phyloP scores from a whole-genome alignment of 2,113 vertebrate genomes.

The Tympanuchus pallidicinctus region DNA sequence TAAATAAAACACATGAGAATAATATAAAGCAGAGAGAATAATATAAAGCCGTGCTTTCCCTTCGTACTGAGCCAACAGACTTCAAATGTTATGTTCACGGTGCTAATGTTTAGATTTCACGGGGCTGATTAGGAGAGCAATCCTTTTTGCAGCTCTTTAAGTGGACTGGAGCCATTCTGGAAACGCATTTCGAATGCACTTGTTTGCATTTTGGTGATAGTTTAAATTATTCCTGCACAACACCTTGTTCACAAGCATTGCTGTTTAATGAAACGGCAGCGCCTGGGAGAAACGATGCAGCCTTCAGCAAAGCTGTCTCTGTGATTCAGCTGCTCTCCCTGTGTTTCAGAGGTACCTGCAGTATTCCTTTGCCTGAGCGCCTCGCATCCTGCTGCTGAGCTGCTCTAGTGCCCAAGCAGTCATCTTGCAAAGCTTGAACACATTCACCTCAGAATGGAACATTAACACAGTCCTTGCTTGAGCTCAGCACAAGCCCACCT shows the following conservation, averaged over 20 bases:
- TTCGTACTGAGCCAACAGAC: not conserved
- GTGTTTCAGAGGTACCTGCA: not conserved
- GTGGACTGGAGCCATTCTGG: not conserved
- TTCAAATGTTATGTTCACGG: no score
- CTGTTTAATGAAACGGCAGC: not conserved
- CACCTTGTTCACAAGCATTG: not conserved
- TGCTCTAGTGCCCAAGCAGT: not conserved
- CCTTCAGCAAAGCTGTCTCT: not conserved
- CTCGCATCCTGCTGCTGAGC: not conserved
- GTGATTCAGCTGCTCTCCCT: not conserved
- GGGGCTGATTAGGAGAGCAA: accelerated
- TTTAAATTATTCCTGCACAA: no score
- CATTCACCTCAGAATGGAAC: not conserved
- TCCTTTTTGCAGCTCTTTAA: not conserved
- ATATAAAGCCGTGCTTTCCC: not conserved
- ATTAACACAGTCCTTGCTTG: not conserved
- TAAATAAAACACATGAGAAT: not conserved
- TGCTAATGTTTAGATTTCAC: accelerated
- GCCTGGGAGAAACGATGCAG: accelerated
- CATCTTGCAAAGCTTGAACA: not conserved
- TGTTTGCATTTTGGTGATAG: not conserved
- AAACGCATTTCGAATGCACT: accelerated
- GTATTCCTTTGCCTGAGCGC: not conserved
- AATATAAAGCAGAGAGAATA: not conserved
- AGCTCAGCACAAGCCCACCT: not conserved